These are phyloP conservation scores for Ceratina calcarata DNA, from an alignment of 1,140 invertebrate species.

Conservation along the genomic window DNA sequence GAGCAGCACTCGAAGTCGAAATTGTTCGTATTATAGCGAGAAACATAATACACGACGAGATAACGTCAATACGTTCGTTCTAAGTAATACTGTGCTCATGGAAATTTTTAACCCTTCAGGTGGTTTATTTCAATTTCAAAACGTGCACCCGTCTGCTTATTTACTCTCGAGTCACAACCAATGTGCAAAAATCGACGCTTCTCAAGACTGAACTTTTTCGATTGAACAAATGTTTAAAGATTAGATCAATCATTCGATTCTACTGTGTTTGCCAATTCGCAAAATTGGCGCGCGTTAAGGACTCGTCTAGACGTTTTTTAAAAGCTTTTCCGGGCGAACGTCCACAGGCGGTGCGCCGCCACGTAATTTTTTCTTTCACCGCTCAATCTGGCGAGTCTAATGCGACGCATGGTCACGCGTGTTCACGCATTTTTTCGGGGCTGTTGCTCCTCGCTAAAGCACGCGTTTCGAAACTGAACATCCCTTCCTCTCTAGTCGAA, in stretches of 20 bases:
- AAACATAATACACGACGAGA: conserved; percentile 16
- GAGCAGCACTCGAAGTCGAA: neutral
- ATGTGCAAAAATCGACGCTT: no score
- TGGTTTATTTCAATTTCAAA: no score
- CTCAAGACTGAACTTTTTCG: no score
- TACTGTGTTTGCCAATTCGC: no score
- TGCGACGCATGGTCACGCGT: conserved; percentile 51
- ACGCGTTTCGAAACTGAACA: no score
- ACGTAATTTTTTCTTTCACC: conserved; percentile 42
- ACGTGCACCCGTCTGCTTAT: conserved; percentile 19
- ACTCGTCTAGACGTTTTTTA: conserved; percentile 42
- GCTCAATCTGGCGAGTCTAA: conserved; percentile 46
- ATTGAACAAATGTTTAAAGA: no score
- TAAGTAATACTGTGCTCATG: no score
- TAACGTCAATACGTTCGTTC: neutral
- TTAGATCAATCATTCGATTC: no score
- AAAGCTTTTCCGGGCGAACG: conserved; percentile 53
- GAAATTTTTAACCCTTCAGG: neutral
- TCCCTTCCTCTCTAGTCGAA: neutral
- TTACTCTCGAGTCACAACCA: no score
- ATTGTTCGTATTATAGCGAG: conserved; percentile 8
- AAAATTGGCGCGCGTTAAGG: no score
- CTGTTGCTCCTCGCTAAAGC: conserved; percentile 32
- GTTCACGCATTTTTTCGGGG: conserved; percentile 44
- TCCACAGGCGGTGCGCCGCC: conserved; percentile 22